A percentile compares a stretch with the other conserved stretches of the same genome.
These are phyloP conservation scores for Drosophila watanabei DNA, from an alignment of 1,140 invertebrate genomes.

Conservation along the genomic window DNA sequence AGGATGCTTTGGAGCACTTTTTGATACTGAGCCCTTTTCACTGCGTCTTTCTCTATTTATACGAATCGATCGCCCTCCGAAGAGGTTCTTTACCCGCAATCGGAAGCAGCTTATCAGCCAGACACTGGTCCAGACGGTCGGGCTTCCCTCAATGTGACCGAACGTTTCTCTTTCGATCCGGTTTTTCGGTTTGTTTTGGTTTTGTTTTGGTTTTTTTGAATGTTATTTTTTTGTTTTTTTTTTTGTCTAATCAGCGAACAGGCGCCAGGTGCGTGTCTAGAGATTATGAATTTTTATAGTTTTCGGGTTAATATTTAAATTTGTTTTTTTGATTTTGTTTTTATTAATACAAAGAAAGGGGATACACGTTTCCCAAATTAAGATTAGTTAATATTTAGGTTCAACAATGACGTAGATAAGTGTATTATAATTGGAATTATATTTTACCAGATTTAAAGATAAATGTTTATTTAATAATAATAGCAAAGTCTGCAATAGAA, in stretches of 20 bases:
- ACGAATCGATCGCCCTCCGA: background rate
- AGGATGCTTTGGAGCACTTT: background rate
- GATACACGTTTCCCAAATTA: constrained; percentile 4
- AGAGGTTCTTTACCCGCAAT: constrained; percentile 30
- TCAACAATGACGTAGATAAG: background rate
- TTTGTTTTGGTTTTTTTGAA: background rate
- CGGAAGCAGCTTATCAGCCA: constrained; percentile 21
- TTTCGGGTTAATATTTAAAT: constrained; percentile 14
- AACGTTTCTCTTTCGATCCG: constrained; percentile 37
- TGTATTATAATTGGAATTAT: background rate
- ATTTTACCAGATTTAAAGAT: background rate
- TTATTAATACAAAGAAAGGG: background rate
- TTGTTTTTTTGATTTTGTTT: background rate
- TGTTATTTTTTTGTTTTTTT: constrained; percentile 10
- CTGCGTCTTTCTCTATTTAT: constrained; percentile 47
- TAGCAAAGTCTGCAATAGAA: no score
- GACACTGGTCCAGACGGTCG: constrained; percentile 39
- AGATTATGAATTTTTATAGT: constrained; percentile 17
- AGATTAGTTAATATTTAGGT: background rate
- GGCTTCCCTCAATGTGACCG: constrained; percentile 36
- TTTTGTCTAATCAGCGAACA: constrained; percentile 15
- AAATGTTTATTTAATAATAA: no score
- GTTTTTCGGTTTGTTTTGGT: constrained; percentile 43
- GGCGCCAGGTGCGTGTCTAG: constrained; percentile 39
- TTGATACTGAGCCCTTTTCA: constrained; percentile 26